Conservation (phyloP, 2,113 vertebrate species). For the Entomyzon cyanotis region DNA sequence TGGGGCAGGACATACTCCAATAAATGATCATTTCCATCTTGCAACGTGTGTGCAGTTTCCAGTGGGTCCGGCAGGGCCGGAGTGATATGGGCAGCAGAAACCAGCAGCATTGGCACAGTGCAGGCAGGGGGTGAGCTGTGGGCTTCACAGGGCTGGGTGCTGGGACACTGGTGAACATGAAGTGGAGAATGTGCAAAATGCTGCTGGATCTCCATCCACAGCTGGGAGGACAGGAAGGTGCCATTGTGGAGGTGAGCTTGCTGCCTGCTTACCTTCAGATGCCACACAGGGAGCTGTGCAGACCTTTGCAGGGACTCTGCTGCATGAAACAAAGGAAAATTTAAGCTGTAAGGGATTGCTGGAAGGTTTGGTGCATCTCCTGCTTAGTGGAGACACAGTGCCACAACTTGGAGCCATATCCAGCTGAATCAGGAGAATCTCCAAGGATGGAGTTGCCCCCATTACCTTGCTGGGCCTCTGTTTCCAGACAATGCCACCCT, state of each 20-base stretch:
- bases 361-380: background rate
- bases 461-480: background rate
- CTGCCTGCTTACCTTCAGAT: background rate
- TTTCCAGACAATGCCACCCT: background rate
- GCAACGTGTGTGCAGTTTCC: background rate
- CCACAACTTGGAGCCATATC: background rate
- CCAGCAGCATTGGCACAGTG: background rate
- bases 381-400: background rate
- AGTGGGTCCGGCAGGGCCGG: background rate
- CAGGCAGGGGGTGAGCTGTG: fast-evolving
- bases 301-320: background rate
- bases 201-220: fast-evolving
- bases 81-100: background rate
- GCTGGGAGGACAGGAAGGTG: background rate
- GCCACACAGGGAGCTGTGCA: background rate
- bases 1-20: background rate
- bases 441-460: background rate
- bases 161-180: fast-evolving
- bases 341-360: background rate
- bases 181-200: background rate
- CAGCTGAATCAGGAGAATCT: background rate
- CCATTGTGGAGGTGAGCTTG: fast-evolving
- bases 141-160: background rate
- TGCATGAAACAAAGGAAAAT: background rate
- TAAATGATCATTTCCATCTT: background rate